These are phyloP conservation scores for Nothocercus nigrocapillus DNA, from an alignment of 2,113 vertebrate genomes.

Conservation along the genomic window DNA sequence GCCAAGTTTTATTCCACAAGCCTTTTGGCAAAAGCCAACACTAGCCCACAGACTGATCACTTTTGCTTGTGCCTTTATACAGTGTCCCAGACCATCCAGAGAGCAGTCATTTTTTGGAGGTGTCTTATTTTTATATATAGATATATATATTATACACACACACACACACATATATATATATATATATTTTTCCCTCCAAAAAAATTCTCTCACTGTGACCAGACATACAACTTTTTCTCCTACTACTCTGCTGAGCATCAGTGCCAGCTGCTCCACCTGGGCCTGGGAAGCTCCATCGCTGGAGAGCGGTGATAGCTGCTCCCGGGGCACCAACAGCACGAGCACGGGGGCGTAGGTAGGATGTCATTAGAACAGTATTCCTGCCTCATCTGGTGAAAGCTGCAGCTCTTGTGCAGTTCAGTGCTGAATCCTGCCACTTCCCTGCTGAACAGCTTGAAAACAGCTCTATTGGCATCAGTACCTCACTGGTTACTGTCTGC, in stretches of 20 bases:
- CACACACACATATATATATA: no score
- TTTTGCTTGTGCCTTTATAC: neutral
- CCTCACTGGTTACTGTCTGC: neutral
- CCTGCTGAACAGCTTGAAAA: slow-evolving; percentile 41
- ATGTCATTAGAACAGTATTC: neutral
- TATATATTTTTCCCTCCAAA: neutral
- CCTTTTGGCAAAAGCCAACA: neutral
- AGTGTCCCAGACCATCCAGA: neutral
- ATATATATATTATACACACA: neutral
- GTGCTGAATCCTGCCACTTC: neutral
- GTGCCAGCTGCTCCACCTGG: neutral
- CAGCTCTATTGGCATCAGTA: slow-evolving; percentile 1
- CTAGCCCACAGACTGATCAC: neutral
- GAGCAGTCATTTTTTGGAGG: neutral
- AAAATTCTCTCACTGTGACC: neutral
- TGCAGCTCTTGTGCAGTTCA: neutral
- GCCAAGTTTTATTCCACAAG: neutral
- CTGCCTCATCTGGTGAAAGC: neutral
- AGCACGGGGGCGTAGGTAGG: rapidly evolving
- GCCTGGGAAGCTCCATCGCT: neutral
- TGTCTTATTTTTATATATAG: neutral
- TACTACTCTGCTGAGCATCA: neutral
- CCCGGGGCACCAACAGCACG: rapidly evolving
- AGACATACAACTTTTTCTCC: neutral
- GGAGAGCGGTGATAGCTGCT: neutral